These are phyloP conservation scores for Sesamia nonagrioides DNA, from an alignment of 1,140 invertebrate species.

Conservation along the genomic window DNA sequence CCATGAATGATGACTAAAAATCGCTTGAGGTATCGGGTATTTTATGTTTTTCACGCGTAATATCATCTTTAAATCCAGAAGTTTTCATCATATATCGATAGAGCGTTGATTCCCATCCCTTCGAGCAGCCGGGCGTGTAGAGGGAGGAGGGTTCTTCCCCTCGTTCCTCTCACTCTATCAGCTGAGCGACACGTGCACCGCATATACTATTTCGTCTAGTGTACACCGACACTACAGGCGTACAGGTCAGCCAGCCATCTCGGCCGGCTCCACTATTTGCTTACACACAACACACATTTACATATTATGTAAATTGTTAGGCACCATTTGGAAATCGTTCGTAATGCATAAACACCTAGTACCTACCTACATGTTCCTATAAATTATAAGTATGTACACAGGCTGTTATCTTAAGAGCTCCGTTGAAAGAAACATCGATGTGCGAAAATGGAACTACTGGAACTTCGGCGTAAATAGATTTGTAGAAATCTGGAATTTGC, in stretches of 20 bases:
- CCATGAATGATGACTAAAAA: too few species aligned
- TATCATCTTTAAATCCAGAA: not conserved
- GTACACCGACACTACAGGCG: conserved; percentile 46
- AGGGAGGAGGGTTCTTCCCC: conserved; percentile 64
- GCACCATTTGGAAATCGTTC: conserved; percentile 42
- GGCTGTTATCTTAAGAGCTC: conserved; percentile 11
- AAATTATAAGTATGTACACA: conserved; percentile 15
- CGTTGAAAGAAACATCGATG: conserved; percentile 25
- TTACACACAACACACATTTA: conserved; percentile 35
- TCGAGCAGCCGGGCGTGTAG: conserved; percentile 33
- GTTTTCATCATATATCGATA: conserved; percentile 51
- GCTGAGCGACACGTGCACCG: conserved; percentile 81
- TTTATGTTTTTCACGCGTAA: not conserved
- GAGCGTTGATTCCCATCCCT: conserved; percentile 31
- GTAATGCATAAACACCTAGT: conserved; percentile 41
- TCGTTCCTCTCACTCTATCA: conserved; percentile 72
- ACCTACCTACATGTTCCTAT: conserved; percentile 11
- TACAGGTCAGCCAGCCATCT: conserved; percentile 15
- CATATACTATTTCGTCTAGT: conserved; percentile 67
- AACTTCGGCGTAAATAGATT: conserved; percentile 10
- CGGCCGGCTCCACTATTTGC: not conserved
- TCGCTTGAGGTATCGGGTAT: too few species aligned
- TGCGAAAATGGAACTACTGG: conserved; percentile 15
- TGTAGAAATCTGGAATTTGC: not conserved
- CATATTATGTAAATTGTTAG: conserved; percentile 47